phyloP scores from a whole-genome alignment of 92 coral and sea anemone genomes.

The Muricea muricata region DNA sequence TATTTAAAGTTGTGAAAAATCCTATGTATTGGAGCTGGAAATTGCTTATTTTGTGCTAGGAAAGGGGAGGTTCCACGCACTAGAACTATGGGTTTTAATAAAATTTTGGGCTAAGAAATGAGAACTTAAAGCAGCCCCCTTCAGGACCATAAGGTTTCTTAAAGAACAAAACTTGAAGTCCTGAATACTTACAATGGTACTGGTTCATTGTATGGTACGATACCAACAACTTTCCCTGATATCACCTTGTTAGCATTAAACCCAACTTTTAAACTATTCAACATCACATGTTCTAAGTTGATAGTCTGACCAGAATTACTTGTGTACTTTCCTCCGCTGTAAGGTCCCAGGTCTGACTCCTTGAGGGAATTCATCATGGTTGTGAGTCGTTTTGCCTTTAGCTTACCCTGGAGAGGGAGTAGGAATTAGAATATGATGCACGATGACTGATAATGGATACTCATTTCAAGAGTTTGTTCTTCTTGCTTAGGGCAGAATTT shows the following conservation, averaged over 20 bases:
- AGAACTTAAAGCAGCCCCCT: too few relatives aligned
- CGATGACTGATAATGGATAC: too few relatives aligned
- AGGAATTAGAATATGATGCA: not conserved
- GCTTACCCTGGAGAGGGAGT: conserved; percentile 96
- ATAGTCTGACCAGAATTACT: conserved; percentile 77
- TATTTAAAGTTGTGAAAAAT: too few relatives aligned
- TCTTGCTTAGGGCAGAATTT: too few relatives aligned
- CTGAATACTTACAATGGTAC: conserved; percentile 94
- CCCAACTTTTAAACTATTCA: conserved; percentile 70
- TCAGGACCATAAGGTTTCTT: not conserved
- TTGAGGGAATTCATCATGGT: conserved; percentile 82
- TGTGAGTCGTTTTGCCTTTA: conserved; percentile 85
- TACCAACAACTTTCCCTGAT: conserved; percentile 91
- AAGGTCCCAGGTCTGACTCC: conserved; percentile 89
- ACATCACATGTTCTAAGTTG: conserved; percentile 63
- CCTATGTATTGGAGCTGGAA: too few relatives aligned
- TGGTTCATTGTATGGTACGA: conserved; percentile 90
- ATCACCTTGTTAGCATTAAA: conserved; percentile 84
- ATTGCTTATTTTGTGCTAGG: too few relatives aligned
- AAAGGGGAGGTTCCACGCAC: too few relatives aligned
- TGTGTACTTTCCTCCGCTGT: conserved; percentile 83
- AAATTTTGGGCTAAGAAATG: too few relatives aligned
- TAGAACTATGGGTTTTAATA: too few relatives aligned
- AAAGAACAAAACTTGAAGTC: not conserved
- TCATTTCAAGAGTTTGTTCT: too few relatives aligned